phyloP scores from a whole-genome alignment of 1,140 invertebrate genomes.

The Sminthurinus signatus region DNA sequence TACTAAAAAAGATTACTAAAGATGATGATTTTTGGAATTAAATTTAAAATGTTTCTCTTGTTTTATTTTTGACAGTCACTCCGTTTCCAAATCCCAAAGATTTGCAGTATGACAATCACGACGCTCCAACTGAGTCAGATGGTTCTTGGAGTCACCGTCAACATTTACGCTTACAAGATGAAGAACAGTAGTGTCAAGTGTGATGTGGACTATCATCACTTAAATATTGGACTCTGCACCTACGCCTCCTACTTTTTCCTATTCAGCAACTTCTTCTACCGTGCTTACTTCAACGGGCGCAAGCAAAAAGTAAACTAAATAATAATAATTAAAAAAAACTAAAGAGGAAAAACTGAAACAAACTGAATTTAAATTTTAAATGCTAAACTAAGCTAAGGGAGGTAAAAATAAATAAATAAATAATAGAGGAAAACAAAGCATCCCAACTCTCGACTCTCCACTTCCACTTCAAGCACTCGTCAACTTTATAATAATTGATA shows the following conservation, averaged over 20 bases:
- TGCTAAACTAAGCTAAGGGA: no score
- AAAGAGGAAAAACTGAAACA: not conserved
- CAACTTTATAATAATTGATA: no score
- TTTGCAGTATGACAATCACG: conserved; percentile 87
- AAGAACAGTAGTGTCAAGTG: conserved; percentile 60
- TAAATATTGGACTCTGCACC: conserved; percentile 84
- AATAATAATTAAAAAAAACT: not conserved
- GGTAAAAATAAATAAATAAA: no score
- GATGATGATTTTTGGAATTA: conserved; percentile 1
- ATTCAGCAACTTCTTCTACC: conserved; percentile 84
- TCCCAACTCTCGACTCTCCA: no score
- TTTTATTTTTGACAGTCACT: conserved; percentile 51
- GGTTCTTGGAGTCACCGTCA: conserved; percentile 85
- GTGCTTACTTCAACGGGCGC: conserved; percentile 59
- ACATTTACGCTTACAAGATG: conserved; percentile 71
- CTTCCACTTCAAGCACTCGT: no score
- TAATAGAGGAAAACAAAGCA: no score
- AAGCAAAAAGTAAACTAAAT: not conserved
- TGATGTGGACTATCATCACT: conserved; percentile 77
- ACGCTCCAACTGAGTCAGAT: conserved; percentile 88
- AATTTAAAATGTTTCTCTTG: not conserved
- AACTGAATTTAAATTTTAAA: no score
- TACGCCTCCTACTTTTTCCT: conserved; percentile 89
- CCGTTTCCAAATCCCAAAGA: conserved; percentile 73
- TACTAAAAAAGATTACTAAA: not conserved